Percentiles rank a stretch among this genome's conserved stretches.
phyloP scores from a whole-genome alignment of 2,113 vertebrate species.

The Progne subis region DNA sequence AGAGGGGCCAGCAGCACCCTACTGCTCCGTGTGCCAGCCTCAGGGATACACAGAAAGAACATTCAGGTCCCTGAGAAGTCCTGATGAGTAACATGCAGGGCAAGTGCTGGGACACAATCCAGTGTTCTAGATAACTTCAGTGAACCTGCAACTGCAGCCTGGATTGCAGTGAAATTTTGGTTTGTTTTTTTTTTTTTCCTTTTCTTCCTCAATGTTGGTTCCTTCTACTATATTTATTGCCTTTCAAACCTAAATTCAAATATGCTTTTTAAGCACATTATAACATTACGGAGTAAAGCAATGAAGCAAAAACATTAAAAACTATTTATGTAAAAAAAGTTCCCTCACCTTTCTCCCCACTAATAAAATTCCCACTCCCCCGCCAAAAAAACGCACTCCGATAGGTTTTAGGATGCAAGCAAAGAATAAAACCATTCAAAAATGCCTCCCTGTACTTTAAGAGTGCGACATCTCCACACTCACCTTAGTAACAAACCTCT shows the following conservation, averaged over 20 bases:
- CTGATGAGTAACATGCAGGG: neutral
- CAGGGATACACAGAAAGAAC: neutral
- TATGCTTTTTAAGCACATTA: neutral
- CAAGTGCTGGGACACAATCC: neutral
- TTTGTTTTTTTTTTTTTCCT: neutral
- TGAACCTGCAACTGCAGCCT: neutral
- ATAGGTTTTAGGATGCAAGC: neutral
- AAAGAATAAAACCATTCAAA: neutral
- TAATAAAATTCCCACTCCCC: neutral
- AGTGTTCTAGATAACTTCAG: neutral
- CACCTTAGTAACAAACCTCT: neutral
- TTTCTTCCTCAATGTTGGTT: neutral
- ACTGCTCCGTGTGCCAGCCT: neutral
- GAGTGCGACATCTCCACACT: rapidly evolving
- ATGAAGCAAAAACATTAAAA: neutral
- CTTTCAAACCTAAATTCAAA: neutral
- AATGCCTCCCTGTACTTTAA: neutral
- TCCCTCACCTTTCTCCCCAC: neutral
- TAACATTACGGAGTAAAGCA: neutral
- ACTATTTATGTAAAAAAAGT: neutral
- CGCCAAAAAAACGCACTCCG: neutral
- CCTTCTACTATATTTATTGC: neutral
- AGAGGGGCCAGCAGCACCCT: neutral
- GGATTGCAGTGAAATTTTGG: neutral
- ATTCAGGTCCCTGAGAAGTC: neutral